Evolutionary conservation across 1,140 invertebrate genomes (phyloP).

Genomic region (Conus betulinus): DNA sequence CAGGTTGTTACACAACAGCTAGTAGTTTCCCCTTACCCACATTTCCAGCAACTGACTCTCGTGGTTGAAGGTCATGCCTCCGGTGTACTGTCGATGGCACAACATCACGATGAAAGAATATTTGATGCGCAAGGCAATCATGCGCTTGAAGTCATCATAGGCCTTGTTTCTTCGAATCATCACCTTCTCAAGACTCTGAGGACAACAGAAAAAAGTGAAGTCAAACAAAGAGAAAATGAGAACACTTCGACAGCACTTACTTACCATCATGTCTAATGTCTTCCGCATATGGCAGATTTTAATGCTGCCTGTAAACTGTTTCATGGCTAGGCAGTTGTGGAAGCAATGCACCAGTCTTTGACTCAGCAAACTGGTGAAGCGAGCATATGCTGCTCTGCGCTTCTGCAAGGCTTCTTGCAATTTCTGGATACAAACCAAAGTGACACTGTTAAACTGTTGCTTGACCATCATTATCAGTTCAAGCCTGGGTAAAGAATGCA

Average conservation of each 20-base stretch:
- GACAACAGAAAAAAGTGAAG: not conserved
- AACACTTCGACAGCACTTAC: not conserved
- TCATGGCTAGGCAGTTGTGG: conserved; percentile 12
- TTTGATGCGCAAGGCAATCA: conserved; percentile 68
- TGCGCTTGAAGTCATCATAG: conserved; percentile 64
- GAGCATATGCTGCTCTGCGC: not conserved
- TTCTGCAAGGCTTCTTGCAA: not conserved
- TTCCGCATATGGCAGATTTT: not conserved
- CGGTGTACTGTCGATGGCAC: conserved; percentile 68
- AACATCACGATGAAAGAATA: conserved; percentile 71
- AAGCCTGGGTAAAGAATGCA: no score
- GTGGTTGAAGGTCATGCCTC: conserved; percentile 74
- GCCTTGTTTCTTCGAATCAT: conserved; percentile 62
- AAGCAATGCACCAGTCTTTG: not conserved
- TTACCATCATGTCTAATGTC: conserved; percentile 15
- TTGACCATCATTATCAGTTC: no score
- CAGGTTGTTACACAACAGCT: not conserved
- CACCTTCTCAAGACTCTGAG: conserved; percentile 47
- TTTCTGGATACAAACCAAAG: conserved; percentile 1
- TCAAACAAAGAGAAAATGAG: not conserved
- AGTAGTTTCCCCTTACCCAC: conserved; percentile 58
- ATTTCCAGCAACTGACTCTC: conserved; percentile 68
- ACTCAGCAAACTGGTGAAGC: not conserved
- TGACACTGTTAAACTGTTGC: no score
- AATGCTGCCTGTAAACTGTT: conserved; percentile 1